Base-by-base conservation (phyloP, 2,888 invertebrate species). In the Dromius quadrimaculatus region DNA sequence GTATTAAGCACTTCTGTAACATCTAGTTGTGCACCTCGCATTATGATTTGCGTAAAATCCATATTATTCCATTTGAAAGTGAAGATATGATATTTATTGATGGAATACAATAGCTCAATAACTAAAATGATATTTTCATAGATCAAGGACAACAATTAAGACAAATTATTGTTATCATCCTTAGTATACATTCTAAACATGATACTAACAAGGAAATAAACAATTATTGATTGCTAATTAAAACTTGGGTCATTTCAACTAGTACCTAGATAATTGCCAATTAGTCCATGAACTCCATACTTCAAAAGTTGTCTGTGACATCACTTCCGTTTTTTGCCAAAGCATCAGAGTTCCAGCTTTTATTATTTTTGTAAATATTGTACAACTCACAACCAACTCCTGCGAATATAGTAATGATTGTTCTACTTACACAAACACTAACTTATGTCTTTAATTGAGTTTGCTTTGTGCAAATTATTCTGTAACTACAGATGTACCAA, bases 261-360 rank as follows among this genome's bases (percentile, higher is more conserved):
- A 36, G 36, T 36, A n/a, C 11, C 36, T 1, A 36, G n/a, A 47
- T 47, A 47, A 47, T 47, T 47, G 47, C 20, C 47, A 47, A 47
- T 47, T 47, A 20, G 22, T 22, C 22, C 11, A 5, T n/a, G 11
- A 47, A 47, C 22, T n/a, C n/a, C n/a, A 23, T 47, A 11, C 11
- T 11, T 11, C 36, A n/a, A 9, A 36, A 36, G 36, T 36, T 36
- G 20, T 34, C 6, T n/a, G 36, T 36, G n/a, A 6, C n/a, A 36
- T 3, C 36, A 11, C n/a, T 38, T 11, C 5, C 6, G 20, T 19
- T 45, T 45, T 45, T 45, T 45, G 19, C 15, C 19, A 45, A n/a
- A 45, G 45, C 4, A 17, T n/a, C n/a, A n/a, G n/a, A n/a, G n/a
- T n/a, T n/a, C n/a, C n/a, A n/a, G n/a, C n/a, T n/a, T n/a, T n/a